Conservation (phyloP, 2,797 vertebrate species). For the Poecilia wingei region DNA sequence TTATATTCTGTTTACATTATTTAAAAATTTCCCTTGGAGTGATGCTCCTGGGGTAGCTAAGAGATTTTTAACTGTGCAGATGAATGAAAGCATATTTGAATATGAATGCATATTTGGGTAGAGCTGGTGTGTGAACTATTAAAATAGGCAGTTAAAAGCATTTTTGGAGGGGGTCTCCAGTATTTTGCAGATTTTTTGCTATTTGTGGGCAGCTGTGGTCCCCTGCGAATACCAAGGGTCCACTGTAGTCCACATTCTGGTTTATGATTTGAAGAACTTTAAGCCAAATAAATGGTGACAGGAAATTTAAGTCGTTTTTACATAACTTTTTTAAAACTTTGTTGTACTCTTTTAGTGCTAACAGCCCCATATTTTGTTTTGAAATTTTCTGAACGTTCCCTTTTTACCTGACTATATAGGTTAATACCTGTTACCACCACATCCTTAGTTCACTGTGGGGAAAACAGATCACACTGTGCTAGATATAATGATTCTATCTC, state of each 20-base stretch:
- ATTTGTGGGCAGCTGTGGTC: background rate
- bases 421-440: background rate
- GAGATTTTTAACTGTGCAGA: background rate
- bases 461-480: slow-evolving; percentile 45
- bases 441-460: slow-evolving; percentile 32
- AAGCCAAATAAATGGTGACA: background rate
- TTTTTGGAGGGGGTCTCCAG: background rate
- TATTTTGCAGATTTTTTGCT: background rate
- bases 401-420: background rate
- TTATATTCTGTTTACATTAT: background rate
- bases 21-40: background rate
- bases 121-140: background rate
- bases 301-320: background rate
- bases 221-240: background rate
- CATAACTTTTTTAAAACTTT: background rate
- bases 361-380: background rate
- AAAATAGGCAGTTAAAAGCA: background rate
- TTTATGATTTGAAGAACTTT: background rate
- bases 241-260: background rate
- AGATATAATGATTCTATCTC: slow-evolving; percentile 32
- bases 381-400: background rate
- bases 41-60: background rate
- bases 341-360: background rate
- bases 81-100: no score
- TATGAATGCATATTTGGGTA: background rate